Evolutionary conservation across 2,888 invertebrate genomes (phyloP).

Genomic region (Zygogramma bicolorata): DNA sequence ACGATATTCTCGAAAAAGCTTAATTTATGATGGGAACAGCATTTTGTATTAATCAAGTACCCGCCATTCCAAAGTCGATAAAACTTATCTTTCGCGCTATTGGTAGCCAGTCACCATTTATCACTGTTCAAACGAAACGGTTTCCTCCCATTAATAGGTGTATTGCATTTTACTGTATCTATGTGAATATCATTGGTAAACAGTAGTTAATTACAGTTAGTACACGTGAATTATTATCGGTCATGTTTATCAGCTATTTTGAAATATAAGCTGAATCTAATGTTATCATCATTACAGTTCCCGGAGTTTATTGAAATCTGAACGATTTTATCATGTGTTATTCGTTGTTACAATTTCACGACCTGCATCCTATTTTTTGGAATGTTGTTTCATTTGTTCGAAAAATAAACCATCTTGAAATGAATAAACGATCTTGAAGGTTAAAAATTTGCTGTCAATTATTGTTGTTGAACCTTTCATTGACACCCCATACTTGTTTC

Average conservation of each 20-base stretch:
- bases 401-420: background rate
- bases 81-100: constrained; percentile 23
- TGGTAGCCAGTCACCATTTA: constrained; percentile 28
- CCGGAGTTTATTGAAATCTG: constrained; percentile 35
- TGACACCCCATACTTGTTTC: no score
- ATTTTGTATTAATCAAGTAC: background rate
- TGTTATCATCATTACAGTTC: constrained; percentile 42
- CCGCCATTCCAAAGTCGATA: constrained; percentile 19
- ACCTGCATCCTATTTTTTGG: background rate
- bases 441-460: no score
- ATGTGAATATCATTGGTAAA: constrained; percentile 46
- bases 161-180: constrained; percentile 34
- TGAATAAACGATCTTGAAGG: no score
- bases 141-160: constrained; percentile 33
- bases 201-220: constrained; percentile 49
- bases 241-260: constrained; percentile 47
- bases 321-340: background rate
- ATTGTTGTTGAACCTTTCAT: no score
- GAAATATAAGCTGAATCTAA: constrained; percentile 45
- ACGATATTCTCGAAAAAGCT: background rate
- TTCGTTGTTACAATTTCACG: background rate
- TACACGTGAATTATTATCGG: constrained; percentile 50
- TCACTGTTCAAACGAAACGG: constrained; percentile 23
- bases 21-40: background rate
- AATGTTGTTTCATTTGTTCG: no score